Percentiles rank a stretch among this genome's conserved stretches.
phyloP scores from a whole-genome alignment of 2,113 vertebrate species.

The Carassius gibelio region DNA sequence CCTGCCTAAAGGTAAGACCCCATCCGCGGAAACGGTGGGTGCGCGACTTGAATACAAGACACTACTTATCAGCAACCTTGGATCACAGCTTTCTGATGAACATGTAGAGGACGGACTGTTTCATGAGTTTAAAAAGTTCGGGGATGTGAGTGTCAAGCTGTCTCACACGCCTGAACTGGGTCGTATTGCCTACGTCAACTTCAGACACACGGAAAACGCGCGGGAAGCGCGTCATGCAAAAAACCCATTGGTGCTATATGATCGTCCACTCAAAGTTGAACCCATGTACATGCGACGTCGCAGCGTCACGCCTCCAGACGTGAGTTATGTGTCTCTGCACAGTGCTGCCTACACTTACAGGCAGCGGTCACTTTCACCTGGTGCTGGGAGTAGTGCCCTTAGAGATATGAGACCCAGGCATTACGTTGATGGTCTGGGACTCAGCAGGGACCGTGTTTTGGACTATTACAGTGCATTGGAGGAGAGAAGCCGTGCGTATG shows the following conservation, averaged over 20 bases:
- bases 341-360: conserved; percentile 82
- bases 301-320: conserved; percentile 82
- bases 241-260: conserved; percentile 86
- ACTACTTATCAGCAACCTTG: conserved; percentile 92
- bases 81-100: conserved; percentile 90
- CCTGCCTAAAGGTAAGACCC: conserved; percentile 58
- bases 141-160: conserved; percentile 93
- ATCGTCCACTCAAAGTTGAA: conserved; percentile 91
- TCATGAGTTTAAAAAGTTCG: conserved; percentile 96
- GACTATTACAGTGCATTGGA: conserved; percentile 93
- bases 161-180: conserved; percentile 94
- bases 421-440: conserved; percentile 82
- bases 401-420: conserved; percentile 84
- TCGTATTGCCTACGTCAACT: conserved; percentile 94
- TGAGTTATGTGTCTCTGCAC: conserved; percentile 81
- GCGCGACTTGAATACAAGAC: conserved; percentile 88
- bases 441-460: conserved; percentile 83
- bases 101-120: conserved; percentile 95
- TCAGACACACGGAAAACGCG: conserved; percentile 92
- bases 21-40: conserved; percentile 66
- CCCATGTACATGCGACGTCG: conserved; percentile 86
- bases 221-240: conserved; percentile 91
- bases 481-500: conserved; percentile 86
- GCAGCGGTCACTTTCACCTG: conserved; percentile 88
- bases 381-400: conserved; percentile 77